A percentile compares a stretch with the other conserved stretches of the same genome.
phyloP scores from a whole-genome alignment of 2,888 invertebrate species.

The Catocala sponsa region DNA sequence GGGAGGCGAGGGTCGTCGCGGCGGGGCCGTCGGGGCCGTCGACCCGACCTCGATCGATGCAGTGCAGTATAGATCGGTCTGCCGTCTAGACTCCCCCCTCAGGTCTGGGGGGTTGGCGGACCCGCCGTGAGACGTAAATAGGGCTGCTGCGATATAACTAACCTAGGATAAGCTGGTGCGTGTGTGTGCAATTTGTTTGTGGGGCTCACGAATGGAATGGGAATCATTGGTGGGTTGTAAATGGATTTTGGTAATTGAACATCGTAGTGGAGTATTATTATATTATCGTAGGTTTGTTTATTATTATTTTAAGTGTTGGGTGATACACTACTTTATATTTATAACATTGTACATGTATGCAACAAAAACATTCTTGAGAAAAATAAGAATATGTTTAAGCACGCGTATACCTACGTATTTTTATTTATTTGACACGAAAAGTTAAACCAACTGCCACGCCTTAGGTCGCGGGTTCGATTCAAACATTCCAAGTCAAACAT shows the following conservation, averaged over 20 bases:
- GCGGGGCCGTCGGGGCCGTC: constrained; percentile 62
- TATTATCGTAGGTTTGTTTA: not conserved
- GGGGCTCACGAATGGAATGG: constrained; percentile 8
- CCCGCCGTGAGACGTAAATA: constrained; percentile 51
- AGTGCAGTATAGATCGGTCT: constrained; percentile 85
- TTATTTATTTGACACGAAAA: no score
- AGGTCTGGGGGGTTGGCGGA: constrained; percentile 35
- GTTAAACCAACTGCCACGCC: no score
- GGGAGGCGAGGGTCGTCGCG: constrained; percentile 54
- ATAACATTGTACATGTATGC: no score
- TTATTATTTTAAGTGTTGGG: no score
- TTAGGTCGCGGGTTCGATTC: no score
- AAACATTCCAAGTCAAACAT: no score
- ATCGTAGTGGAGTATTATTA: not conserved
- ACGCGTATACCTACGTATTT: no score
- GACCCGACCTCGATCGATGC: constrained; percentile 78
- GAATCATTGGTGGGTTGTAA: constrained; percentile 18
- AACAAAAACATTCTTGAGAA: no score
- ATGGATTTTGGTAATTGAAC: constrained; percentile 15
- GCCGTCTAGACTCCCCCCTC: constrained; percentile 78
- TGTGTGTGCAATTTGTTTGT: constrained; percentile 29
- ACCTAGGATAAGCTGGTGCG: constrained; percentile 52
- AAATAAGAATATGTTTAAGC: no score
- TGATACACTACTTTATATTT: no score
- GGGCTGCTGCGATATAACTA: constrained; percentile 55